Percentiles rank a stretch among this genome's conserved stretches.
phyloP scores from a whole-genome alignment of 2,113 vertebrate genomes.

The Pterocles gutturalis region DNA sequence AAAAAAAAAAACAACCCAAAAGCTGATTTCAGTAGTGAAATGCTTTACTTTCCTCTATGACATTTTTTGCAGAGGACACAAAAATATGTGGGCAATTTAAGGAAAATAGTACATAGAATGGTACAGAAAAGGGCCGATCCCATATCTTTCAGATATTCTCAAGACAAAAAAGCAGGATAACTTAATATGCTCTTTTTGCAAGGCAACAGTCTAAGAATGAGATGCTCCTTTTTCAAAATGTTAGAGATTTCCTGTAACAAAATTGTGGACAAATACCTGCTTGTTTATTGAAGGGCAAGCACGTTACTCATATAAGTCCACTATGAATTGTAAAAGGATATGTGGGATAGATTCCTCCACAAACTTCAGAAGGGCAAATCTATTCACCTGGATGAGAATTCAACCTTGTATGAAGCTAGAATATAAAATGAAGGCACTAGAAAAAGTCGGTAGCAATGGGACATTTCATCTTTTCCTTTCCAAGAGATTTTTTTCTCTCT shows the following conservation, averaged over 20 bases:
- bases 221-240: background rate
- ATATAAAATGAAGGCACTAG: background rate
- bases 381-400: background rate
- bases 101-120: background rate
- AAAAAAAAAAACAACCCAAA: accelerated
- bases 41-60: background rate
- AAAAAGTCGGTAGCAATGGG: background rate
- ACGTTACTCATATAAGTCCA: background rate
- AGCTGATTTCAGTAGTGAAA: background rate
- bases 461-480: background rate
- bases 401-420: background rate
- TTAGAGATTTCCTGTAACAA: background rate
- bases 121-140: background rate
- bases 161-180: background rate
- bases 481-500: background rate
- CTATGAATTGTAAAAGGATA: background rate
- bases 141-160: background rate
- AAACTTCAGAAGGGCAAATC: constrained; percentile 1
- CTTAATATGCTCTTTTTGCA: background rate
- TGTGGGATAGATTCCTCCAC: background rate
- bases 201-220: background rate
- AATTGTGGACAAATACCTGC: background rate
- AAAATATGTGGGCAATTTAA: background rate
- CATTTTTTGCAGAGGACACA: background rate
- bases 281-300: background rate